Conservation (phyloP, 2,113 vertebrate species). For the Cryptotis parvus region DNA sequence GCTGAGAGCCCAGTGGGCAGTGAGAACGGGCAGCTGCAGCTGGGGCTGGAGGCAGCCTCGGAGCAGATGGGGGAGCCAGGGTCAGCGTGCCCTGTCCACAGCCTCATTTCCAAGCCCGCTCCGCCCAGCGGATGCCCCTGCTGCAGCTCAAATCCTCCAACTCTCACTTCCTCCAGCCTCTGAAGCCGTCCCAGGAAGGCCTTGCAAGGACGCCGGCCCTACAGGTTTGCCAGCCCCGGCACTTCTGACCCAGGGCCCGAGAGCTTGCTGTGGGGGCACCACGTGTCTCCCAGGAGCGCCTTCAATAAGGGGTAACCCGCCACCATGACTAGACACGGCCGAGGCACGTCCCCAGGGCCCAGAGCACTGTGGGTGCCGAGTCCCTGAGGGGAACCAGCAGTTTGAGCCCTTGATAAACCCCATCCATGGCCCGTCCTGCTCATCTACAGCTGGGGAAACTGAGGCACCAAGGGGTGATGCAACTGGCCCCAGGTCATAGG, state of each 20-base stretch:
- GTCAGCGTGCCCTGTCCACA: fast-evolving
- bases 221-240: background rate
- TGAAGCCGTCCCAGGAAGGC: too few relatives aligned
- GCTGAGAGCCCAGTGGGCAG: background rate
- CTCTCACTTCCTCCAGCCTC: too few relatives aligned
- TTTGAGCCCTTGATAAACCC: background rate
- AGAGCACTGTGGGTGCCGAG: background rate
- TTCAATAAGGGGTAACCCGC: background rate
- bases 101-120: background rate
- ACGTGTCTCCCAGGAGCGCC: fast-evolving
- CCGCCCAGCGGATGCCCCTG: too few relatives aligned
- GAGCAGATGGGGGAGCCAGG: background rate
- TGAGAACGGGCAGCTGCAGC: background rate
- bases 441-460: background rate
- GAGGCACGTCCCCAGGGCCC: background rate
- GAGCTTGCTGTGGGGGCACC: background rate
- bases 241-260: fast-evolving
- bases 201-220: background rate
- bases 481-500: background rate
- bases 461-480: slow-evolving; percentile 7
- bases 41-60: background rate
- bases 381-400: background rate
- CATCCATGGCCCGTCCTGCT: background rate
- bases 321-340: background rate
- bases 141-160: too few relatives aligned